A percentile compares a stretch with the other conserved stretches of the same genome.
Conservation (phyloP, 2,797 vertebrate genomes). For the Corythornis leucogaster region DNA sequence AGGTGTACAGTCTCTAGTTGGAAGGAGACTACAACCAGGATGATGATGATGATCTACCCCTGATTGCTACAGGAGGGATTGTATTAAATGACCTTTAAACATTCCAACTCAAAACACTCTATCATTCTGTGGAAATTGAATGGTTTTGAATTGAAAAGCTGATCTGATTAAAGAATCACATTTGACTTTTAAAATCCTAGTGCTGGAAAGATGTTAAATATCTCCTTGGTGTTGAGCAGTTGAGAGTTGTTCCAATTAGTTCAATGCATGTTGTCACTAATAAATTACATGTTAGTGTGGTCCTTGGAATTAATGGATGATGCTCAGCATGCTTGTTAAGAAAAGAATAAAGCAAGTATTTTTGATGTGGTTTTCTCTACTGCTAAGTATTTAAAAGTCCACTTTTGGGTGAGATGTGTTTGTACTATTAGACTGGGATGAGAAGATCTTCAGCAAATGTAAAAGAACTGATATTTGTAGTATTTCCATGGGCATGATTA, state of each 20-base stretch:
- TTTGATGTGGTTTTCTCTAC: neutral
- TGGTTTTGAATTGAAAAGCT: neutral
- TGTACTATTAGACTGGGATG: neutral
- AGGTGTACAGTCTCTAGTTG: neutral
- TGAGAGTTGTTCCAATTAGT: neutral
- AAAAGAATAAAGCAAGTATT: neutral
- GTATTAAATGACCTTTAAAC: neutral
- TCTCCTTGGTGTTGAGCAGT: neutral
- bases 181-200: neutral
- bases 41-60: neutral
- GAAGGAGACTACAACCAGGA: neutral
- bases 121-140: neutral
- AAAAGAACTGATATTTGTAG: neutral
- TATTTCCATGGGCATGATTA: neutral
- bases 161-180: neutral
- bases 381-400: neutral
- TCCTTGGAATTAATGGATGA: neutral
- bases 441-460: neutral
- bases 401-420: neutral
- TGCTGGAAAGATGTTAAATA: neutral
- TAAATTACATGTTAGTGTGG: neutral
- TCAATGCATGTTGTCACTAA: neutral
- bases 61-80: neutral
- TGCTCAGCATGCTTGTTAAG: neutral
- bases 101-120: neutral